Evolutionary conservation across 2,797 vertebrate genomes (phyloP), one percentile per base, ranked within the genome.

Genomic region (Adelosebastes latens): DNA sequence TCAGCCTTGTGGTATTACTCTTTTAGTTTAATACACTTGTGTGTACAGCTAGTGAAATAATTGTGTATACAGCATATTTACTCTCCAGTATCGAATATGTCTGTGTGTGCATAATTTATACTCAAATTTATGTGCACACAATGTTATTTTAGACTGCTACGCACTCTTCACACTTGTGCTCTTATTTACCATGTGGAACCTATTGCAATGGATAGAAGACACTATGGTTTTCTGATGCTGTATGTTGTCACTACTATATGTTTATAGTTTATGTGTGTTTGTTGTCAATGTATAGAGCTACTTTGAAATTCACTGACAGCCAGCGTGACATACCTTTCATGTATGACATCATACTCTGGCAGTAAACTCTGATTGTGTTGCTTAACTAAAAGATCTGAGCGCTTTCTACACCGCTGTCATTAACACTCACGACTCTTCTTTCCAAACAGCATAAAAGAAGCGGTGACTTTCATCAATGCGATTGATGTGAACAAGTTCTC

Each of bases 401-500:
- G 6, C 34, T 36, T 39, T 63, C 55, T 63, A 14, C 56, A 13
- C 53, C 7, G 18, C 2, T 80, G 49, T 67, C 49, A 34, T 56
- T 58, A 67, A 83, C 14, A 20, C 12, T 66, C 10, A 8, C 24
- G 2, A 49, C 53, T 80, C 13, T 62, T 91, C 59, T 82, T 66
- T 83, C 79, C 76, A 34, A 75, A 76, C 91, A 99, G 98, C 87
- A 97, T 99, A 80, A 98, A 97, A 91, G 96, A 97, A 93, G 98
- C 97, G 0, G 97, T 99, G 81, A 94, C 84, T 22, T 94, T 97
- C 83, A 96, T 99, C 84, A 99, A 98, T 68, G 82, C 88, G 0
- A 93, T 98, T 82, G 97, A 98, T 75, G 83, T 90, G 39, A 97
- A 94, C 90, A 97, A 97, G 87, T 98, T 99, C 88, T 97, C 97